These are phyloP conservation scores for Peromyscus polionotus DNA, from an alignment of 2,113 vertebrate genomes.

Conservation along the genomic window DNA sequence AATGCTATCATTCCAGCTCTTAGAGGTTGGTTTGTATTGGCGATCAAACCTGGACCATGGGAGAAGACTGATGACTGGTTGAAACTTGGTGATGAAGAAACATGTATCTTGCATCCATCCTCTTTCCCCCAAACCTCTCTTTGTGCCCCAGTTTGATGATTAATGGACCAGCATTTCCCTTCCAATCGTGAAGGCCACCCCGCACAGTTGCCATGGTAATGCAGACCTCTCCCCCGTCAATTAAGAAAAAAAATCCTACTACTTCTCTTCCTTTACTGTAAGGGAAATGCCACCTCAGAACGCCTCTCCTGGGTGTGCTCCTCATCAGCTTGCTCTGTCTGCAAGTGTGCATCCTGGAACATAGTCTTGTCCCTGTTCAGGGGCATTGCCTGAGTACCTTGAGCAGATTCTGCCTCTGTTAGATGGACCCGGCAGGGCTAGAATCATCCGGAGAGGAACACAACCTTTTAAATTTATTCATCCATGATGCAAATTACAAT, in stretches of 20 bases:
- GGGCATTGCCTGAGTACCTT: neutral
- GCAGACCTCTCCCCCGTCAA: conserved; percentile 80
- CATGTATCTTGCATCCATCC: conserved; percentile 58
- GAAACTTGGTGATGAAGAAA: conserved; percentile 59
- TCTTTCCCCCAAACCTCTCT: conserved; percentile 69
- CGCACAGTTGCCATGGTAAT: conserved; percentile 81
- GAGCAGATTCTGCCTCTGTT: conserved; percentile 8
- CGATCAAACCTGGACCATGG: neutral
- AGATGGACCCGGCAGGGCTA: conserved; percentile 6
- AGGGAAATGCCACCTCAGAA: conserved; percentile 57
- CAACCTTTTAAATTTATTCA: conserved; percentile 46
- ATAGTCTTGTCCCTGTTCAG: neutral
- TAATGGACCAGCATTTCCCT: conserved; percentile 82
- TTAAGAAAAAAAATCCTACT: conserved; percentile 72
- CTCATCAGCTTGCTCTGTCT: conserved; percentile 13
- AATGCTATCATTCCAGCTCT: neutral
- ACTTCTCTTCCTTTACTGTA: conserved; percentile 55
- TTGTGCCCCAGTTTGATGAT: conserved; percentile 84
- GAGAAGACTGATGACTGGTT: conserved; percentile 15
- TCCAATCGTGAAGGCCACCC: conserved; percentile 79
- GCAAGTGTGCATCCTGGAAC: neutral
- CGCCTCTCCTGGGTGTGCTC: neutral
- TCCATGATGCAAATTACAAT: conserved; percentile 16
- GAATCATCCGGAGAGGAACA: conserved; percentile 26
- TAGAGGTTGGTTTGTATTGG: conserved; percentile 56